Percentiles rank a stretch among this genome's conserved stretches.
These are phyloP conservation scores for Physeter macrocephalus DNA, from an alignment of 2,113 vertebrate genomes.

Conservation along the genomic window DNA sequence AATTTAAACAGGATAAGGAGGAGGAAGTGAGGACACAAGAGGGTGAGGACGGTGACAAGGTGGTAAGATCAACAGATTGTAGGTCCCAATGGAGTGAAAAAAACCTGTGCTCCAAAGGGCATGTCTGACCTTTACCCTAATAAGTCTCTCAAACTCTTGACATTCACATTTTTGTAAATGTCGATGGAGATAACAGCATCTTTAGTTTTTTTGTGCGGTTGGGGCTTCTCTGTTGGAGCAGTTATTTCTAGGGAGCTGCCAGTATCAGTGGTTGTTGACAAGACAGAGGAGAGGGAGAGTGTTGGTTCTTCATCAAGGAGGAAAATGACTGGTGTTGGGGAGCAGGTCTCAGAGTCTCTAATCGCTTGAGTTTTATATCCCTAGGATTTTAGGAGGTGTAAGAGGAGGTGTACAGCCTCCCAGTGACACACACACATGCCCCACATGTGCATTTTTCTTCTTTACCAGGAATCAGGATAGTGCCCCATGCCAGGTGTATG, in stretches of 20 bases:
- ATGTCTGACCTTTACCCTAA: neutral
- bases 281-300: no score
- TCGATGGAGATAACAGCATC: neutral
- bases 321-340: neutral
- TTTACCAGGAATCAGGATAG: neutral
- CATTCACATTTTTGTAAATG: slow-evolving; percentile 6
- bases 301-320: neutral
- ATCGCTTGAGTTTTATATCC: neutral
- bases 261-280: neutral
- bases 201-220: neutral
- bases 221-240: neutral
- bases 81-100: neutral
- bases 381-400: neutral
- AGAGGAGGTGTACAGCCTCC: neutral
- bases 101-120: neutral
- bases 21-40: neutral
- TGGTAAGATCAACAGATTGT: neutral
- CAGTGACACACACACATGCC: neutral
- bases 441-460: neutral
- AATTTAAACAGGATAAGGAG: neutral
- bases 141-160: neutral
- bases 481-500: neutral
- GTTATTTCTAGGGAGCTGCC: neutral
- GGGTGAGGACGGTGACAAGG: neutral
- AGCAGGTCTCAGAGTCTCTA: neutral